Conservation (phyloP, 2,888 invertebrate genomes). For the Lucinisca nassula region DNA sequence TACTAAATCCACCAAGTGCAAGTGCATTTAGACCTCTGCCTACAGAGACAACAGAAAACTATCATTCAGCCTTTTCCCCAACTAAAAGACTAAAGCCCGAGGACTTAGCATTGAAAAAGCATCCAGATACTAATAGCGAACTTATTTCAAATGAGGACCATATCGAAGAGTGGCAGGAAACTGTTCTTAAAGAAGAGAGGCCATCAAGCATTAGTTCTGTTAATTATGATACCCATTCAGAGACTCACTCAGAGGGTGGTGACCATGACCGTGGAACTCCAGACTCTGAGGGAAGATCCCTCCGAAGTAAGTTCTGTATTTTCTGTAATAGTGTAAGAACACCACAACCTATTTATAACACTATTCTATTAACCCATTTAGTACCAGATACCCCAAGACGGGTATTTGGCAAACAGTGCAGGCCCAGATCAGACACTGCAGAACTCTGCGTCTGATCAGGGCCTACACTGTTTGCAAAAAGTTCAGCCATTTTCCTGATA, state of each 20-base stretch:
- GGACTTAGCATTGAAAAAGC: constrained; percentile 61
- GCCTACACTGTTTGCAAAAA: too few species aligned
- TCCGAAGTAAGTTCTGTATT: constrained; percentile 86
- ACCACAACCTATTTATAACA: too few species aligned
- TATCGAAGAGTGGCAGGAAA: constrained; percentile 60
- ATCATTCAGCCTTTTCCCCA: constrained; percentile 85
- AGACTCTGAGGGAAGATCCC: constrained; percentile 81
- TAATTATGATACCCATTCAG: constrained; percentile 82
- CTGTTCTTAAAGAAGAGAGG: constrained; percentile 80
- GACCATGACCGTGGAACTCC: constrained; percentile 82
- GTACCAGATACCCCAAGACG: too few species aligned
- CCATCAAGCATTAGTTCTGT: constrained; percentile 82
- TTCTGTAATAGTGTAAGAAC: too few species aligned
- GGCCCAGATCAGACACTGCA: too few species aligned
- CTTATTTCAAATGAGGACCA: constrained; percentile 52
- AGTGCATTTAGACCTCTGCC: constrained; percentile 84
- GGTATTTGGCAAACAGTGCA: too few species aligned
- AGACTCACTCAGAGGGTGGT: constrained; percentile 81
- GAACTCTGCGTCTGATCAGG: too few species aligned
- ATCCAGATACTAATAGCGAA: constrained; percentile 40
- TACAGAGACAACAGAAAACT: constrained; percentile 73
- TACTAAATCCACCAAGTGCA: constrained; percentile 75
- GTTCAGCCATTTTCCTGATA: too few species aligned
- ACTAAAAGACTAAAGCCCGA: constrained; percentile 82
- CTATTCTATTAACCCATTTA: too few species aligned